Conservation (phyloP, 1,140 invertebrate species). For the Bombus vancouverensis region DNA sequence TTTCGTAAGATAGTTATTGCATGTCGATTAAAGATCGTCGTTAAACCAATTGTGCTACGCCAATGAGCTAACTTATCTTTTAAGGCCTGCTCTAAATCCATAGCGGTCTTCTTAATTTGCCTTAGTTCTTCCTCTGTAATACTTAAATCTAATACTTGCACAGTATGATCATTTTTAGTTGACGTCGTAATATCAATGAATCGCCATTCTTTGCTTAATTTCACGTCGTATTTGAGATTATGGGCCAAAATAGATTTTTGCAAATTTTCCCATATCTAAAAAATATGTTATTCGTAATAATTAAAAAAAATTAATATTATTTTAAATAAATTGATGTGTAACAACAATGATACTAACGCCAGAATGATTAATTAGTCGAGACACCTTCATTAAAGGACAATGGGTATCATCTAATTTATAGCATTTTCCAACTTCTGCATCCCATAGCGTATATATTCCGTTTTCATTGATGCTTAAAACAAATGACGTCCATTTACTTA, state of each 20-base stretch:
- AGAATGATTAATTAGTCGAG: slow-evolving; percentile 75
- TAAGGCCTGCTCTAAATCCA: slow-evolving; percentile 72
- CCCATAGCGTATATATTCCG: slow-evolving; percentile 72
- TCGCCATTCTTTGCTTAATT: slow-evolving; percentile 77
- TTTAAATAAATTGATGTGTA: not conserved
- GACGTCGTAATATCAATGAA: slow-evolving; percentile 56
- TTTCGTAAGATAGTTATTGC: slow-evolving; percentile 72
- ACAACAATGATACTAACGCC: slow-evolving; percentile 69
- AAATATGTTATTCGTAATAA: slow-evolving; percentile 17
- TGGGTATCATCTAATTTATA: slow-evolving; percentile 75
- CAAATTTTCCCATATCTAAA: slow-evolving; percentile 79
- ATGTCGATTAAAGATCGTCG: slow-evolving; percentile 78
- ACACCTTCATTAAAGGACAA: slow-evolving; percentile 74
- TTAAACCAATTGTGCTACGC: slow-evolving; percentile 71
- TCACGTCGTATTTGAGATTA: slow-evolving; percentile 74
- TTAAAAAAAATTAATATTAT: not conserved
- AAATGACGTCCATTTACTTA: slow-evolving; percentile 75
- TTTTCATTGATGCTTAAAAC: slow-evolving; percentile 73
- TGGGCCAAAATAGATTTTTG: slow-evolving; percentile 73
- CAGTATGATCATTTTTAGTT: slow-evolving; percentile 45
- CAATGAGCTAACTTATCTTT: slow-evolving; percentile 74
- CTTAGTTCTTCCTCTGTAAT: slow-evolving; percentile 56
- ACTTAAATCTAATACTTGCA: slow-evolving; percentile 73
- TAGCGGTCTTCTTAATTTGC: slow-evolving; percentile 39
- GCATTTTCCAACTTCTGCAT: slow-evolving; percentile 77